Evolutionary conservation across 2,113 vertebrate genomes (phyloP), one percentile per base, ranked within the genome.

Genomic region (Turdus rufiventris): DNA sequence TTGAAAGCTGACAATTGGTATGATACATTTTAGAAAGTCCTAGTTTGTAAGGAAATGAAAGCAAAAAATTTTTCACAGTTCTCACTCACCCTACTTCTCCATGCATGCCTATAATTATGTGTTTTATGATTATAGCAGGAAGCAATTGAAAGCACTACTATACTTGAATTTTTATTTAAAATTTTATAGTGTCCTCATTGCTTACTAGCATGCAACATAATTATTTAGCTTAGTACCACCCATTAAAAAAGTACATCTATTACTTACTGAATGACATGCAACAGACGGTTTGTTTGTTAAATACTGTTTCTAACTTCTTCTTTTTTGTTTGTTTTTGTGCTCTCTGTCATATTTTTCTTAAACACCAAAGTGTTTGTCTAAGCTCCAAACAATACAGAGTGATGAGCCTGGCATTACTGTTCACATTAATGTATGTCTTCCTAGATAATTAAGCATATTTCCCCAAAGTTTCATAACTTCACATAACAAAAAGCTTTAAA

Each of bases 161-260:
- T 15, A 73, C 42, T 82, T 84, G 66, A 66, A 48, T 78, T 84
- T 84, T 89, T 82, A 68, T 73, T 94, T 91, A 42, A 93, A 94
- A 91, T 66, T 4, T 79, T 70, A 53, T 7, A 26, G 13, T 54
- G 40, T 85, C 62, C 54, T 87, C 54, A 73, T 34, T 93, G 66
- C 50, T 89, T 82, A 58, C 66, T 73, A 53, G 14, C 42, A 8
- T 79, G 21, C 54, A 33, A 79, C 82, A n/a, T 72, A 87, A 95
- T 63, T 70, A 85, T 70, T 82, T 82, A 76, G 36, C 45, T 87
- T 78, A 94, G 43, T 81, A 78, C 5, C 24, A 92, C 34, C 12
- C 66, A 62, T 62, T 68, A 65, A 81, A 94, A 92, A 84, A 89
- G 33, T 34, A 18, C 45, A 87, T 78, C 53, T 42, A 53, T 61